These are phyloP conservation scores for Brachypodius melanocephalos DNA, from an alignment of 2,113 vertebrate species.

Conservation along the genomic window DNA sequence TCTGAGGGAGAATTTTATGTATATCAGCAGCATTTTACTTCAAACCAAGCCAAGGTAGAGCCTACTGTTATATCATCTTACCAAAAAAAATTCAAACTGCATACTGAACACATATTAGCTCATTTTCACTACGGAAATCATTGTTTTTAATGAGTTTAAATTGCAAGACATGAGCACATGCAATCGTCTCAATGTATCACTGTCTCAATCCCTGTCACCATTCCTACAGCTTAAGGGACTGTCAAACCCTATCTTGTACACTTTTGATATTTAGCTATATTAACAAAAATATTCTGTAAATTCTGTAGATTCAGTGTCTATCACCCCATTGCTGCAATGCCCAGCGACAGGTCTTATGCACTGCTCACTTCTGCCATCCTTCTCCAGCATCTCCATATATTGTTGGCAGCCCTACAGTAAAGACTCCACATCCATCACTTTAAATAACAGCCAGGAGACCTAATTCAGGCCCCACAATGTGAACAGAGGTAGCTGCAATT, in stretches of 20 bases:
- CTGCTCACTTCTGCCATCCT: neutral
- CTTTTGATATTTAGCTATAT: neutral
- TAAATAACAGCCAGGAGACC: neutral
- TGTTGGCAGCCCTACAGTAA: neutral
- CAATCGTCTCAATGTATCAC: neutral
- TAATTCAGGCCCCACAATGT: neutral
- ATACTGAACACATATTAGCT: neutral
- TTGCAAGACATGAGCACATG: neutral
- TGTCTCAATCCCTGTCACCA: neutral
- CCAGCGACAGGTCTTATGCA: neutral
- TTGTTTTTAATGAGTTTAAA: neutral
- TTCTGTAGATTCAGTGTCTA: neutral
- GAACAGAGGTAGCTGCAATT: neutral
- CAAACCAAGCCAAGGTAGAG: neutral
- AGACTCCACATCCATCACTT: neutral
- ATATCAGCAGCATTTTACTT: neutral
- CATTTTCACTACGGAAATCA: neutral
- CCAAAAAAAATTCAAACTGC: neutral
- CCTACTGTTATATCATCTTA: neutral
- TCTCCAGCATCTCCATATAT: neutral
- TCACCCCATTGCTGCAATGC: neutral
- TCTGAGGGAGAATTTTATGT: neutral
- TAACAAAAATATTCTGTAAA: neutral
- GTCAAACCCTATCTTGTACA: neutral
- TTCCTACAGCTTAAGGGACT: neutral